phyloP scores from a whole-genome alignment of 2,888 invertebrate species.

The Brenthis daphne region DNA sequence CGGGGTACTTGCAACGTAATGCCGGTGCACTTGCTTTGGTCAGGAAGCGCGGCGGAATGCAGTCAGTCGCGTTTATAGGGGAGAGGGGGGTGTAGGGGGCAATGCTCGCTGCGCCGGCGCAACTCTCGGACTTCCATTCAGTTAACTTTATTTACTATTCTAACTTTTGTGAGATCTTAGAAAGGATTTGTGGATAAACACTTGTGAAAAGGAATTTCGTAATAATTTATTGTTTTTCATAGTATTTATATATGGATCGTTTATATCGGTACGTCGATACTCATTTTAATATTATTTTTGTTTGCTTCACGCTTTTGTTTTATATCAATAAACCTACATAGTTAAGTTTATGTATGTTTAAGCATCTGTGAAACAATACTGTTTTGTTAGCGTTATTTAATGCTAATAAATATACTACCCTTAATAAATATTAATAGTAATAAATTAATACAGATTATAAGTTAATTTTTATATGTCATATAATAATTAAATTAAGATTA shows the following conservation, averaged over 20 bases:
- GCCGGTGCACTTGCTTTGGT: constrained; percentile 79
- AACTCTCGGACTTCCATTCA: constrained; percentile 69
- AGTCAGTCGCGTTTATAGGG: constrained; percentile 78
- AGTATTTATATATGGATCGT: neutral
- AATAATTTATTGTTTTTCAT: neutral
- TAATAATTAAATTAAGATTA: no score
- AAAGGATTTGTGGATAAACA: constrained; percentile 3
- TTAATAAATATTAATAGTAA: no score
- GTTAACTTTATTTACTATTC: constrained; percentile 68
- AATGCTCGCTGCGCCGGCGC: constrained; percentile 76
- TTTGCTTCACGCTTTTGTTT: no score
- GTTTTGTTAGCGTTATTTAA: no score
- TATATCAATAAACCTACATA: no score
- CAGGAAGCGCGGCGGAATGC: constrained; percentile 82
- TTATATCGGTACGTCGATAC: no score
- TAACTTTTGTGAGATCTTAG: constrained; percentile 42
- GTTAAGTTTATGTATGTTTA: no score
- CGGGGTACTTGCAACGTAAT: constrained; percentile 75
- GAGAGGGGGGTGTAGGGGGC: constrained; percentile 57
- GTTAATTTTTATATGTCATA: no score
- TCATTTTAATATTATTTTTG: no score
- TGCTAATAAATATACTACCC: no score
- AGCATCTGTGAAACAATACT: no score
- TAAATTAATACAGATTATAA: no score
- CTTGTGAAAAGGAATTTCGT: neutral